Conservation (phyloP, 64 coral and sea anemone genomes). For the Pocillopora verrucosa region DNA sequence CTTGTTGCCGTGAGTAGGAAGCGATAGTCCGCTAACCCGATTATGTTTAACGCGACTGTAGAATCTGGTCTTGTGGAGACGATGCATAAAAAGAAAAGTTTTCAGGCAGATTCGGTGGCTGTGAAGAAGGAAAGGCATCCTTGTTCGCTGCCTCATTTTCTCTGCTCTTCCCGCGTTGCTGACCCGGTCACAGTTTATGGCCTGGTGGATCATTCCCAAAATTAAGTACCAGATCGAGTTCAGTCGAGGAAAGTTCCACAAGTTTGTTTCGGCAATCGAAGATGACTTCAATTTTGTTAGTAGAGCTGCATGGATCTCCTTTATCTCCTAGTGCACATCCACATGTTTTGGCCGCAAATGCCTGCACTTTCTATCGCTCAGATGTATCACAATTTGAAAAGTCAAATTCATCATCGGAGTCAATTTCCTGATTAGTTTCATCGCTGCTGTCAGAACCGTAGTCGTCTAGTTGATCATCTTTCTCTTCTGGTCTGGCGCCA, state of each 20-base stretch:
- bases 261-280: constrained; percentile 27
- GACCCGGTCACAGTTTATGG: constrained; percentile 28
- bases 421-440: background rate
- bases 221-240: constrained; percentile 48
- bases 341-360: background rate
- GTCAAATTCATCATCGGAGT: background rate
- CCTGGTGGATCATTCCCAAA: constrained; percentile 29
- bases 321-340: background rate
- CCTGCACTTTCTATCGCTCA: constrained; percentile 4
- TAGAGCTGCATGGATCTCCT: constrained; percentile 5
- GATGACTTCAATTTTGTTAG: background rate
- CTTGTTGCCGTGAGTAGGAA: constrained; percentile 31
- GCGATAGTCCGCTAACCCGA: constrained; percentile 31
- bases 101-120: constrained; percentile 20
- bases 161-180: constrained; percentile 37
- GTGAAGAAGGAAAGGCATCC: constrained; percentile 39
- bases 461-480: background rate
- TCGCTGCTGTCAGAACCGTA: too few relatives aligned
- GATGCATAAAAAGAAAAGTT: constrained; percentile 50
- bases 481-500: background rate
- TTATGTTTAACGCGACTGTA: constrained; percentile 43
- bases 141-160: constrained; percentile 24
- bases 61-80: constrained; percentile 13
- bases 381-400: constrained; percentile 5
- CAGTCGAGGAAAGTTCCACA: constrained; percentile 9